Conservation (phyloP, 2,113 vertebrate genomes). For the Fulmarus glacialis region DNA sequence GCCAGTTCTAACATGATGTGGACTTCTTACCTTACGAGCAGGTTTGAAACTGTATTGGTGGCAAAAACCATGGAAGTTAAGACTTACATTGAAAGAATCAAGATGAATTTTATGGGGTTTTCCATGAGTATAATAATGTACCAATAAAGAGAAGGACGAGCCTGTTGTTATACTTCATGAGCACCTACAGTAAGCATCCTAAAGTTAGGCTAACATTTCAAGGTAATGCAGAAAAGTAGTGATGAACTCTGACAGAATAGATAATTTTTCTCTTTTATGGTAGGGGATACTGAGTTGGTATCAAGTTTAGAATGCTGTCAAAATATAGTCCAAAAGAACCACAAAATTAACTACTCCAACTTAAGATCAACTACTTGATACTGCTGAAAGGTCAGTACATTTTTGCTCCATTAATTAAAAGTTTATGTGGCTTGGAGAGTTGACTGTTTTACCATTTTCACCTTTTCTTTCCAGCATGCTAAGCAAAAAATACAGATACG, state of each 20-base stretch:
- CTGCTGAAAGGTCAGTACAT: neutral
- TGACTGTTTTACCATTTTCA: neutral
- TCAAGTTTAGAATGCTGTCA: neutral
- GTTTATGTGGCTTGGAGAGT: neutral
- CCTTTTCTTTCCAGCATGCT: neutral
- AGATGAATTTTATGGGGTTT: neutral
- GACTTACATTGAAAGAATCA: neutral
- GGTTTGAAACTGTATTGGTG: neutral
- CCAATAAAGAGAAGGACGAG: neutral
- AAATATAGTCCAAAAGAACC: neutral
- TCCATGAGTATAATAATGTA: neutral
- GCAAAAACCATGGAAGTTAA: neutral
- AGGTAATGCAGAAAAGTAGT: neutral
- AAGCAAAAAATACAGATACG: neutral
- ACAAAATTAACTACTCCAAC: neutral
- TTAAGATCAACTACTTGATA: neutral
- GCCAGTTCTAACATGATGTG: neutral
- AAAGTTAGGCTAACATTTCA: neutral
- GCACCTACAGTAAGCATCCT: neutral
- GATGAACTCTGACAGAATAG: neutral
- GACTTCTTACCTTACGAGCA: neutral
- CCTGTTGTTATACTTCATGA: neutral
- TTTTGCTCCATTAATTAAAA: neutral
- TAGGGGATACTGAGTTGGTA: neutral
- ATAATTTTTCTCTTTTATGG: neutral